A percentile compares a stretch with the other conserved stretches of the same genome.
These are phyloP conservation scores for Chrysogorgia sp. DNA, from an alignment of 92 coral and sea anemone genomes.

Conservation along the genomic window DNA sequence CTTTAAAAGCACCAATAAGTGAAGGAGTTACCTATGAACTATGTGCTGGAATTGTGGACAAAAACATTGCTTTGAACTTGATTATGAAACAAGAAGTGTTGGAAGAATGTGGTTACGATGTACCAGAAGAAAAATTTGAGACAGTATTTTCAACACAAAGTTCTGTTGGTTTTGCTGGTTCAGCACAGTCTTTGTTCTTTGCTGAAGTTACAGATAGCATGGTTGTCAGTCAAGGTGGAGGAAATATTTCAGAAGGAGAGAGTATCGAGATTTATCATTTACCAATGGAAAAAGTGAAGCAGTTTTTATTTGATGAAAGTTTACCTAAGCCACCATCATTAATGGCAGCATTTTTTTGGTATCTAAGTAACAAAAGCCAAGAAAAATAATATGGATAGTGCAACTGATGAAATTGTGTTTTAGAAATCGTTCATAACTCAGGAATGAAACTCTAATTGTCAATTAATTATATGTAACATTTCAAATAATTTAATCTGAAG, in stretches of 20 bases:
- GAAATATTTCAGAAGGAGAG: conserved; percentile 86
- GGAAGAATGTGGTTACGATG: conserved; percentile 98
- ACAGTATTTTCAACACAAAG: conserved; percentile 66
- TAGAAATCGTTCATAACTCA: too few species aligned
- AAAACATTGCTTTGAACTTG: conserved; percentile 67
- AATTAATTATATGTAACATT: neutral
- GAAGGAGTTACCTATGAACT: conserved; percentile 92
- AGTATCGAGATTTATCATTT: conserved; percentile 82
- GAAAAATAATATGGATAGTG: neutral
- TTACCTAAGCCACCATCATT: conserved; percentile 82
- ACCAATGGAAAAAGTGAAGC: conserved; percentile 76
- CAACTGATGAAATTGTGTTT: neutral
- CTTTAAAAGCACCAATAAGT: conserved; percentile 67
- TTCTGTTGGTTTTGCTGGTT: conserved; percentile 85
- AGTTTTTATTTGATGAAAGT: conserved; percentile 78
- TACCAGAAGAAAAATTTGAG: conserved; percentile 79
- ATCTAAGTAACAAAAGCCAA: conserved; percentile 42
- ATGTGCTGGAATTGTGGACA: conserved; percentile 96
- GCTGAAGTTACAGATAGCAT: conserved; percentile 90
- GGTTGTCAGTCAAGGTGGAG: conserved; percentile 86
- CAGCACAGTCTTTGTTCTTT: conserved; percentile 74
- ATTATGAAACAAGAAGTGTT: conserved; percentile 87
- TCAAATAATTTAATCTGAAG: neutral
- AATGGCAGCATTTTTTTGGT: conserved; percentile 96
- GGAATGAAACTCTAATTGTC: neutral